Conservation (phyloP, 2,797 vertebrate species). For the Rousettus madagascariensis region DNA sequence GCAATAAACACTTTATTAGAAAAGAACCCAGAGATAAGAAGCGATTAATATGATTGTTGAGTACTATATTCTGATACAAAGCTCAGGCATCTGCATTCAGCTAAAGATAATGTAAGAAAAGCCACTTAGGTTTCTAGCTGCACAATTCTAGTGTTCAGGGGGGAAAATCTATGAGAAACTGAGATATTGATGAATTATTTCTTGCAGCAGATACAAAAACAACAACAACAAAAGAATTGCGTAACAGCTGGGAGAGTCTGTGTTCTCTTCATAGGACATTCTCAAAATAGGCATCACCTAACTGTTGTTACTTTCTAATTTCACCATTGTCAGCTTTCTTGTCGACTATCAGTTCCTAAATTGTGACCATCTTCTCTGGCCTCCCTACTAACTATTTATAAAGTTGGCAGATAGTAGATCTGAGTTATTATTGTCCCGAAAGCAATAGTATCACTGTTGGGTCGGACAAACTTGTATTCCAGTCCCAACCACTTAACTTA, state of each 20-base stretch:
- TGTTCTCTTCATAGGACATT: neutral
- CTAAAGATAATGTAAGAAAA: slow-evolving; percentile 26
- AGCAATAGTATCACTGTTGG: neutral
- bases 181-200: neutral
- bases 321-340: neutral
- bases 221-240: neutral
- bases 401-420: neutral
- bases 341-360: neutral
- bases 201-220: neutral
- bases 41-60: slow-evolving; percentile 56
- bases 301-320: neutral
- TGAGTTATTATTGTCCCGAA: neutral
- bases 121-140: slow-evolving; percentile 34
- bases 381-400: neutral
- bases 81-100: neutral
- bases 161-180: neutral
- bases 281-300: neutral
- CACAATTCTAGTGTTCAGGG: neutral
- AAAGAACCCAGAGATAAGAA: slow-evolving; percentile 67
- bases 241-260: neutral
- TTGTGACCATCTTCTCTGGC: neutral
- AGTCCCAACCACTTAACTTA: neutral
- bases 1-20: slow-evolving; percentile 66
- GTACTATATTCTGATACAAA: slow-evolving; percentile 47
- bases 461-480: neutral